phyloP scores from a whole-genome alignment of 2,113 vertebrate genomes.

The Rhinopomastus cyanomelas region DNA sequence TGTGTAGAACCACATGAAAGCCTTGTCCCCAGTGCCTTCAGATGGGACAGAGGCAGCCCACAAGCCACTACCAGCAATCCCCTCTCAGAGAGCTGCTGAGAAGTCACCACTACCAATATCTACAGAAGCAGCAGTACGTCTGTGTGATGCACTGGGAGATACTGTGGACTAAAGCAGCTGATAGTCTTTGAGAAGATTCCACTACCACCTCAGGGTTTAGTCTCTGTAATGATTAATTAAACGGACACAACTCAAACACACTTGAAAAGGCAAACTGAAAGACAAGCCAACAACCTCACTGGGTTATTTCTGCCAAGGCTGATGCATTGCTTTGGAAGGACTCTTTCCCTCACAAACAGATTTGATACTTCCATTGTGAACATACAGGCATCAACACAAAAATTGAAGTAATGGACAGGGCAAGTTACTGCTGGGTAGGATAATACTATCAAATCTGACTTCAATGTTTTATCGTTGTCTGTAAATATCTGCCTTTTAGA shows the following conservation, averaged over 20 bases:
- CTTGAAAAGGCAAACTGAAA: conserved; percentile 1
- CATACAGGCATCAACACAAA: not conserved
- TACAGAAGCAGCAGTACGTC: not conserved
- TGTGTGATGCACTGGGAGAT: not conserved
- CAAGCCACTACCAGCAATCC: accelerated
- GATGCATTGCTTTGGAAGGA: not conserved
- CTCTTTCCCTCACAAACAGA: not conserved
- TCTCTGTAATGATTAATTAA: not conserved
- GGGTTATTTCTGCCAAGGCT: not conserved
- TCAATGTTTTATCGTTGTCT: not conserved
- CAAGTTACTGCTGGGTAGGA: not conserved
- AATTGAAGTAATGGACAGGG: not conserved
- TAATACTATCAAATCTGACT: not conserved
- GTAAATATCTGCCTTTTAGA: conserved; percentile 10
- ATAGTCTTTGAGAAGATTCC: not conserved
- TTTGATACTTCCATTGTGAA: not conserved
- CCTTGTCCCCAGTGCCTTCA: not conserved
- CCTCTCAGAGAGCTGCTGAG: not conserved
- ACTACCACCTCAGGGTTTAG: not conserved
- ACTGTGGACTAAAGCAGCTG: not conserved
- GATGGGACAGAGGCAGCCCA: not conserved
- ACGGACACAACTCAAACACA: not conserved
- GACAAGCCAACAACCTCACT: not conserved
- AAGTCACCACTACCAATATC: accelerated
- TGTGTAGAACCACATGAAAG: not conserved